Evolutionary conservation across 2,888 invertebrate species (phyloP).

Genomic region (Conus canariensis): DNA sequence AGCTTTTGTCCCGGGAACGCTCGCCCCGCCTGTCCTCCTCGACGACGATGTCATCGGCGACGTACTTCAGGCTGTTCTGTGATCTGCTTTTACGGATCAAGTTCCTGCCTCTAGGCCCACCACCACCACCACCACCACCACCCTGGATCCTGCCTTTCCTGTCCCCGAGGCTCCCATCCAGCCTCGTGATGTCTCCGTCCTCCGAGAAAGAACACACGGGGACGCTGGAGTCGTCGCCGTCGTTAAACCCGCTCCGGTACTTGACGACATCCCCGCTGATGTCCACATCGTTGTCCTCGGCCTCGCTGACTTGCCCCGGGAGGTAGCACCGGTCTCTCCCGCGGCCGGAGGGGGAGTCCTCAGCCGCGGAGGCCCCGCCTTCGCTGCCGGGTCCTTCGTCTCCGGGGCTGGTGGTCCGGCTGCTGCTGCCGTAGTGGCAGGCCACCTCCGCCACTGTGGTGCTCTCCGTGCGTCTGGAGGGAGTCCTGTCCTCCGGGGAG

Average conservation of each 20-base stretch:
- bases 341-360: background rate
- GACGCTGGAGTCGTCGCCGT: background rate
- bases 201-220: background rate
- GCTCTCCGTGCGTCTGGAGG: conserved; percentile 17
- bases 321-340: background rate
- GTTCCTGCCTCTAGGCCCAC: background rate
- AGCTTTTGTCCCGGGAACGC: background rate
- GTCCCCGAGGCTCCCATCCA: too few relatives aligned
- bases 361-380: background rate
- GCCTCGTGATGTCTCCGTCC: background rate
- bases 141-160: background rate
- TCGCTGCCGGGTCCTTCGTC: background rate
- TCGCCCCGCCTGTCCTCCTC: background rate
- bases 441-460: conserved; percentile 35
- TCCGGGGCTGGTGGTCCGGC: conserved; percentile 7
- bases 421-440: background rate
- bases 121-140: too few relatives aligned
- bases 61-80: background rate
- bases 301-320: background rate
- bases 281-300: background rate
- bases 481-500: background rate
- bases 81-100: background rate
- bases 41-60: background rate
- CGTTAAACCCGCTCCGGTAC: background rate
- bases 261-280: background rate